phyloP scores from a whole-genome alignment of 2,888 invertebrate genomes.

The Agrotis puta region DNA sequence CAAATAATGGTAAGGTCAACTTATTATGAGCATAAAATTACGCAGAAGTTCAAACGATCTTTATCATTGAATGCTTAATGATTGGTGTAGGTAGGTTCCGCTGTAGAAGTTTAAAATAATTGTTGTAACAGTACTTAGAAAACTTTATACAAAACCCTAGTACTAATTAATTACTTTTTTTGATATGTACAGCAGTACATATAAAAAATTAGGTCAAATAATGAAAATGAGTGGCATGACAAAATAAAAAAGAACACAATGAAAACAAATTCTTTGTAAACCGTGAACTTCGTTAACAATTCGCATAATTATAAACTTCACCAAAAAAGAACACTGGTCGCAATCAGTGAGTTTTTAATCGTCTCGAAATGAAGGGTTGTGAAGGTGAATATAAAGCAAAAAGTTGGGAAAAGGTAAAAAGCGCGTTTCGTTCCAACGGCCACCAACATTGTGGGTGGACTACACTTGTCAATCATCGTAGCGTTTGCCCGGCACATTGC shows the following conservation, averaged over 20 bases:
- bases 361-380: conserved; percentile 78
- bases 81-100: conserved; percentile 6
- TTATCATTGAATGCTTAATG: conserved; percentile 38
- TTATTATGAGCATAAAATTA: conserved; percentile 38
- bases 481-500: conserved; percentile 63
- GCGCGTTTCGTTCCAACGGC: conserved; percentile 75
- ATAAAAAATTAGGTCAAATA: background rate
- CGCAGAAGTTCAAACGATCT: conserved; percentile 46
- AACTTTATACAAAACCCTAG: background rate
- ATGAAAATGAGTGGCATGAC: too few species aligned
- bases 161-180: too few species aligned
- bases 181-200: too few species aligned
- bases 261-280: conserved; percentile 18
- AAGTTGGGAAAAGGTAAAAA: conserved; percentile 71
- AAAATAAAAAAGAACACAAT: conserved; percentile 2
- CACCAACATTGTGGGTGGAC: conserved; percentile 82
- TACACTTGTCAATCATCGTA: conserved; percentile 82
- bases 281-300: conserved; percentile 25
- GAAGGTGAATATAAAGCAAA: conserved; percentile 68
- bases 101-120: conserved; percentile 2
- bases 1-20: conserved; percentile 62
- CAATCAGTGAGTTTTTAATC: conserved; percentile 79
- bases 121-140: background rate
- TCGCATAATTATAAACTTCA: conserved; percentile 36
- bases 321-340: conserved; percentile 39